Base-by-base conservation (phyloP, 2,113 vertebrate species). In the Sebastes schlegelii region DNA sequence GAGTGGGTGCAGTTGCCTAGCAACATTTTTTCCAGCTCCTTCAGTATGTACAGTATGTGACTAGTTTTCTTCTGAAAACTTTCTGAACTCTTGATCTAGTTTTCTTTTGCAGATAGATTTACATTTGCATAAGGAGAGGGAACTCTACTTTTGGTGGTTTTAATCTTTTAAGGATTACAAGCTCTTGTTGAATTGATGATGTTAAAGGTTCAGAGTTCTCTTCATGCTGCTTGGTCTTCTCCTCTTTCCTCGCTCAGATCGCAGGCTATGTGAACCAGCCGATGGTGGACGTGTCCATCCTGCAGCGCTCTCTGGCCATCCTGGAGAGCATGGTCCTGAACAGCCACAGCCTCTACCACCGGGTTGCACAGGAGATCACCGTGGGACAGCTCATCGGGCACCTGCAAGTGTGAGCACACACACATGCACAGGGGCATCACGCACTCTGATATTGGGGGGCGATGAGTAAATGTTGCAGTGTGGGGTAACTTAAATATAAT, bases 291-390 rank as follows among this genome's bases (percentile, higher is more conserved):
- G 98, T 98, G 84, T 99, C 98, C 64, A 98, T 99, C 86, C 96
- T 99, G 88, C 98, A 99, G 93, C 94, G 98, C 62, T 99, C 98
- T 1, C 93, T 99, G 86, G 98, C 98, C 86, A 99, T 99, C 90
- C 95, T 99, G 62, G 98, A 99, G 94, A 99, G 98, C 93, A 97
- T 99, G 98, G 98, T 99, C 84, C 94, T 99, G 81, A 99, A 99
- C 95, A 99, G 98, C 91, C 98, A 99, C 94, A 98, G 95, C 75
- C 96, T 99, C 6, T 99, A 99, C 93, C 98, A 98, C 90, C 97
- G 98, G 66, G 96, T 99, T 78, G 97, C 97, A 0, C 97, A 99
- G 84, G 98, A 99, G 83, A 98, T 98, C 96, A 99, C 98, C 0
- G 98, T 99, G 86, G 97, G 97, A 82, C 98, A 99, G 91, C 98